A percentile compares a stretch with the other conserved stretches of the same genome.
These are phyloP conservation scores for Alectura lathami DNA, from an alignment of 2,113 vertebrate species.

Conservation along the genomic window DNA sequence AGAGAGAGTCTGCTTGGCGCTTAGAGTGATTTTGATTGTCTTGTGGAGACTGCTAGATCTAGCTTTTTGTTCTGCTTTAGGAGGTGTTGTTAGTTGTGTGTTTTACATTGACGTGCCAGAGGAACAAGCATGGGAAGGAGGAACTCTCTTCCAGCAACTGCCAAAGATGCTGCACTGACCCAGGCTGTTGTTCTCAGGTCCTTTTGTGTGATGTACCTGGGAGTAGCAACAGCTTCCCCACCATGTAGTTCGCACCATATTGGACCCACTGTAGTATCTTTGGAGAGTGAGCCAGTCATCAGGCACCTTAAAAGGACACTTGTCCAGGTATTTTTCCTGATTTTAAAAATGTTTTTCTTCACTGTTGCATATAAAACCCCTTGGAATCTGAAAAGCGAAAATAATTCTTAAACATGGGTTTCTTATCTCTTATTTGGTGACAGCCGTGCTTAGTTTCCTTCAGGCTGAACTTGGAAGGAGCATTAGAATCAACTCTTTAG, in stretches of 20 bases:
- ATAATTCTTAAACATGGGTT: neutral
- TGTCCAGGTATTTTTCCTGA: slow-evolving; percentile 56
- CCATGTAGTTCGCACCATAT: slow-evolving; percentile 26
- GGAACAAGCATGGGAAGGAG: neutral
- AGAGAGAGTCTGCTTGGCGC: neutral
- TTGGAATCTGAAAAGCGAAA: neutral
- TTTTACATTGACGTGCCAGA: neutral
- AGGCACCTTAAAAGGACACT: slow-evolving; percentile 52
- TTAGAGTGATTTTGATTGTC: neutral
- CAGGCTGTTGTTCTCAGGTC: slow-evolving; percentile 53
- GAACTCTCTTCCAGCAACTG: slow-evolving; percentile 22
- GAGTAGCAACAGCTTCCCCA: slow-evolving; percentile 50
- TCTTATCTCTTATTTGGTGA: neutral
- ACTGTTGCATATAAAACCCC: neutral
- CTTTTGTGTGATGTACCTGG: slow-evolving; percentile 51
- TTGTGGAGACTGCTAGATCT: neutral
- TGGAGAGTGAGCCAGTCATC: slow-evolving; percentile 52
- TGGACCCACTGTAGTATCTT: slow-evolving; percentile 49
- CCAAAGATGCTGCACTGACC: slow-evolving; percentile 48
- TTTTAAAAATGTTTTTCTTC: slow-evolving; percentile 28
- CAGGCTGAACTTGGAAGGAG: neutral
- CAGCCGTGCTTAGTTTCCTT: neutral
- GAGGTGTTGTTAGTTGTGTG: neutral
- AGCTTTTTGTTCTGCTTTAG: neutral
- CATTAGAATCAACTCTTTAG: neutral